Conservation (phyloP, 2,888 invertebrate genomes). For the Cantharis flavilabris region DNA sequence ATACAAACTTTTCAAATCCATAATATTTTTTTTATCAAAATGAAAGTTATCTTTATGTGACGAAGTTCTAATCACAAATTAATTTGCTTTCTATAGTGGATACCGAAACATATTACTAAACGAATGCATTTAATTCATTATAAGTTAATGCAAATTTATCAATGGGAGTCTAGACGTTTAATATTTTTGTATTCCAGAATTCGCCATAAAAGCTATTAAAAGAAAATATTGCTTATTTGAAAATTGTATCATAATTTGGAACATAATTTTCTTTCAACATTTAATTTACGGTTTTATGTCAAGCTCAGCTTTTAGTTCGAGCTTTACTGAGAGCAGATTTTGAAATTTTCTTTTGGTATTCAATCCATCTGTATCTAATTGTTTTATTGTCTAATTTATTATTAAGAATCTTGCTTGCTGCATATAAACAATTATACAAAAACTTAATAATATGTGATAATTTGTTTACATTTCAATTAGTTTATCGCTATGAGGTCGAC, state of each 20-base stretch:
- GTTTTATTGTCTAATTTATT: neutral
- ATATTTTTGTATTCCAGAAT: neutral
- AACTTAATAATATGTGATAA: neutral
- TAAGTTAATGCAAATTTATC: neutral
- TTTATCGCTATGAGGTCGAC: neutral
- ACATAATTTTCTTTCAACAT: too few species aligned
- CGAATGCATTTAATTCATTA: neutral
- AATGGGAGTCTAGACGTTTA: neutral
- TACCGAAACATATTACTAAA: neutral
- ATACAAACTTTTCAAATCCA: neutral
- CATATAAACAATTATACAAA: neutral
- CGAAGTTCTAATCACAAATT: neutral
- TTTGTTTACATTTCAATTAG: neutral
- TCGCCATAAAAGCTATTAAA: neutral
- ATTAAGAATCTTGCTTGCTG: neutral
- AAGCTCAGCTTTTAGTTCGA: too few species aligned
- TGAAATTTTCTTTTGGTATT: too few species aligned
- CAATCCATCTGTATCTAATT: neutral
- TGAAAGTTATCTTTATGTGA: neutral
- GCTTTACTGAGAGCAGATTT: too few species aligned
- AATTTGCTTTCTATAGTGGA: neutral
- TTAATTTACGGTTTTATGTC: too few species aligned
- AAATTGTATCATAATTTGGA: too few species aligned
- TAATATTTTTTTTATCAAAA: neutral
- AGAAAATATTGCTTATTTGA: neutral